phyloP scores from a whole-genome alignment of 2,797 vertebrate species.

The Etheostoma nigrum region DNA sequence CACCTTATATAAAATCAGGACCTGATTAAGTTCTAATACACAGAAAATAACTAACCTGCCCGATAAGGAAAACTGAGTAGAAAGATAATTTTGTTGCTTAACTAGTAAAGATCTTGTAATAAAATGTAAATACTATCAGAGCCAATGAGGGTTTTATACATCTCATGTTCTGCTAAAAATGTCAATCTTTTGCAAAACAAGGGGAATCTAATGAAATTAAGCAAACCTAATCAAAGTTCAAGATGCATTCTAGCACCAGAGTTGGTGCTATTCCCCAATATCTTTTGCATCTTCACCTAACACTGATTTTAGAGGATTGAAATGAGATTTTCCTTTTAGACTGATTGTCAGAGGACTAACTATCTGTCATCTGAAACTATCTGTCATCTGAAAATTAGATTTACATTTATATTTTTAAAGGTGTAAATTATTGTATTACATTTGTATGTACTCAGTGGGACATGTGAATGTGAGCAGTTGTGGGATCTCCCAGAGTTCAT shows the following conservation, averaged over 20 bases:
- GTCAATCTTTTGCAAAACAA: neutral
- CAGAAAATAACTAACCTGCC: neutral
- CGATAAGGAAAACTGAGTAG: neutral
- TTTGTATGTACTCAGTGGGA: neutral
- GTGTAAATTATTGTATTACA: slow-evolving; percentile 8
- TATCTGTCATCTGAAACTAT: neutral
- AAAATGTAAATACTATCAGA: neutral
- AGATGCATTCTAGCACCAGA: neutral
- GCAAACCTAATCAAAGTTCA: slow-evolving; percentile 8
- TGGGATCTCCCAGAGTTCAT: neutral
- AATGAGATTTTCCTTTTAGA: neutral
- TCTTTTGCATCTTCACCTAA: slow-evolving; percentile 5
- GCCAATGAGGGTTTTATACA: neutral
- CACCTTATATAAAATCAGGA: neutral
- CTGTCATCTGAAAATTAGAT: slow-evolving; percentile 5
- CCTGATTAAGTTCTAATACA: neutral
- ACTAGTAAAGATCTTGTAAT: neutral
- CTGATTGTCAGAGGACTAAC: slow-evolving; percentile 1
- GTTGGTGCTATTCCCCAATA: neutral
- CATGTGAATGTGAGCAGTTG: neutral
- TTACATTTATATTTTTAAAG: slow-evolving; percentile 6
- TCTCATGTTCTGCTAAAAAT: neutral
- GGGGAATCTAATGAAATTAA: neutral
- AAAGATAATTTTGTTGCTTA: neutral
- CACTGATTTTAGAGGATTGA: slow-evolving; percentile 3